These are phyloP conservation scores for Copidosoma floridanum DNA, from an alignment of 1,140 invertebrate species.

Conservation along the genomic window DNA sequence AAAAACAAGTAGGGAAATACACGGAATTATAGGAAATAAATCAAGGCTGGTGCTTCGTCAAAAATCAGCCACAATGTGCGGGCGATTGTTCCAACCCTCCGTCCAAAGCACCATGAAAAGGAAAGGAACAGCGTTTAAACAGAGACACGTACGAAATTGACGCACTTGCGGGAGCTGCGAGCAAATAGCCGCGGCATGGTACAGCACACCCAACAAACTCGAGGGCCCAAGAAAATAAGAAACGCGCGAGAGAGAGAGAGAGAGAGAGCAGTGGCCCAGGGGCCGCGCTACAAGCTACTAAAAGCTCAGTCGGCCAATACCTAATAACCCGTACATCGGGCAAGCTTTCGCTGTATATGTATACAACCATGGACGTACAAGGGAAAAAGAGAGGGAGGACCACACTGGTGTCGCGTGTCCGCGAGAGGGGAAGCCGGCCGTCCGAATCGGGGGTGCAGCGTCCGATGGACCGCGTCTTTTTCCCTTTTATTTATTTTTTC, in stretches of 20 bases:
- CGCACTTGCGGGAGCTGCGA: conserved; percentile 42
- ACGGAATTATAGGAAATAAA: no score
- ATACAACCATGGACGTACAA: no score
- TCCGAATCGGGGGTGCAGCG: neutral
- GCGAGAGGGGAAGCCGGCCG: no score
- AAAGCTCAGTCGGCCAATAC: conserved; percentile 11
- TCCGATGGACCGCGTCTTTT: conserved; percentile 12
- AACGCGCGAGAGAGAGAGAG: neutral
- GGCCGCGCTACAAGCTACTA: conserved; percentile 4
- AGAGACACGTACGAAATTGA: conserved; percentile 44
- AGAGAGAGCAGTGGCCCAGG: neutral
- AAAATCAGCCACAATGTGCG: no score
- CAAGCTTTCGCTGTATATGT: no score
- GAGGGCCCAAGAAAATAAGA: conserved; percentile 28
- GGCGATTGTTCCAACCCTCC: no score
- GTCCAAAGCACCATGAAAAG: no score
- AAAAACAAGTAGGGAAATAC: no score
- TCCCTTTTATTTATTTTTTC: conserved; percentile 12
- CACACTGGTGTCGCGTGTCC: neutral
- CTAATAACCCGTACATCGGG: no score
- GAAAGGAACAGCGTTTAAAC: no score
- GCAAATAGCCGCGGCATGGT: conserved; percentile 46
- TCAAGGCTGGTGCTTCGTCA: no score
- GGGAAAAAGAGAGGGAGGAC: neutral
- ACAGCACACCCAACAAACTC: no score